phyloP scores from a whole-genome alignment of 35 echinoderm and acorn worm species.

The Lytechinus variegatus region DNA sequence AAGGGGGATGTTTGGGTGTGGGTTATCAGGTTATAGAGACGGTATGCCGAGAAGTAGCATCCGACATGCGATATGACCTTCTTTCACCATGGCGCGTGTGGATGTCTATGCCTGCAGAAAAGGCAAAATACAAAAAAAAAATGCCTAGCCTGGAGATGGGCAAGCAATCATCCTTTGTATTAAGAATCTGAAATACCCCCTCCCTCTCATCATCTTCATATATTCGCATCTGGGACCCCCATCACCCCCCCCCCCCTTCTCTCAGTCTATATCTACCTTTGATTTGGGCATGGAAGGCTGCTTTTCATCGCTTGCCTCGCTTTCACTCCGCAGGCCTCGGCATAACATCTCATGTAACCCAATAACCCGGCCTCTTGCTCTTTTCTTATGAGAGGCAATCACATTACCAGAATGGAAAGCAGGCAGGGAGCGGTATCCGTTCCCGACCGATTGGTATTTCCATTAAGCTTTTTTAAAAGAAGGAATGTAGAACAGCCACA shows the following conservation, averaged over 20 bases:
- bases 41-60: neutral
- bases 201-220: neutral
- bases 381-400: neutral
- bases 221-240: too few species aligned
- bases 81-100: neutral
- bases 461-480: neutral
- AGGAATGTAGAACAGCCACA: neutral
- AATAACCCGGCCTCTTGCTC: neutral
- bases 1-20: neutral
- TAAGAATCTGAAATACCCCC: neutral
- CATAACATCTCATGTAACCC: conserved; percentile 2
- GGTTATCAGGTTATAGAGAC: neutral
- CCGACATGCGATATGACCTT: neutral
- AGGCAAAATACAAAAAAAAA: neutral
- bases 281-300: neutral
- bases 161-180: neutral
- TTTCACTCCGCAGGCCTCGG: conserved; percentile 14
- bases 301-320: conserved; percentile 16
- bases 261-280: neutral
- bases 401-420: neutral
- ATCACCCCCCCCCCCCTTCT: neutral
- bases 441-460: neutral
- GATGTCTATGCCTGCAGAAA: neutral
- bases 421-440: neutral
- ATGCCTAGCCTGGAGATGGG: neutral